Evolutionary conservation across 2,888 invertebrate genomes (phyloP), one percentile per base, ranked within the genome.

Genomic region (Megalurothrips usitatus): DNA sequence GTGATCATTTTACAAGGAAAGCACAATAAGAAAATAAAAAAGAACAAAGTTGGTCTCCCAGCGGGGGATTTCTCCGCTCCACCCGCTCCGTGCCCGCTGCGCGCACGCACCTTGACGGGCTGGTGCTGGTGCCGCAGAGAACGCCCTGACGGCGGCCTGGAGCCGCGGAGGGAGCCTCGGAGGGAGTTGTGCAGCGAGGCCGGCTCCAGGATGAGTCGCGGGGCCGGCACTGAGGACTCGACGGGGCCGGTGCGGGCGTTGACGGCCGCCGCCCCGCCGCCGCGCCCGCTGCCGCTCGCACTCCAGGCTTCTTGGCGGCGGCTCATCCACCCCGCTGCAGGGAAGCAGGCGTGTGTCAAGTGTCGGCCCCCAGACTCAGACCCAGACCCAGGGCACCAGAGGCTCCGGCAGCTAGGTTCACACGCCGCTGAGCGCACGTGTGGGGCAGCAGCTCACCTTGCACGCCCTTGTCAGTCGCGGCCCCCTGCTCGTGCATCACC

Each of bases 251-350:
- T 79, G 34, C 81, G 80, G 80, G 43, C 79, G 84, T 80, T 79
- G 88, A 84, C 91, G 91, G 84, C 92, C 90, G 84, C 92, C 93
- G 86, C 93, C 93, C 85, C 92, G 92, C 43, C 86, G 84, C 28
- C 85, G 85, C 81, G 91, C 92, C 84, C 92, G 91, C 84, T 83
- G n/a, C 84, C 91, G 87, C 94, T 94, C 75, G 94, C 94, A 85
- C 94, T 94, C 95, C 95, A 96, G 49, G 95, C 95, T 89, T 95
- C 95, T 86, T 93, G 91, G 86, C 92, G 89, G 85, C 82, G 82
- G 19, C 92, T 92, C 86, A 89, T 89, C 93, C 93, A 93, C 86
- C 93, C 93, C 83, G 91, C 92, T 85, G 80, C 63, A n/a, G 2
- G 26, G 11, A 34, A 43, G 34, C 34, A 43, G 34, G 6, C n/a